A percentile compares a stretch with the other conserved stretches of the same genome.
Evolutionary conservation across 2,113 vertebrate genomes (phyloP).

Genomic region (Chinchilla lanigera): DNA sequence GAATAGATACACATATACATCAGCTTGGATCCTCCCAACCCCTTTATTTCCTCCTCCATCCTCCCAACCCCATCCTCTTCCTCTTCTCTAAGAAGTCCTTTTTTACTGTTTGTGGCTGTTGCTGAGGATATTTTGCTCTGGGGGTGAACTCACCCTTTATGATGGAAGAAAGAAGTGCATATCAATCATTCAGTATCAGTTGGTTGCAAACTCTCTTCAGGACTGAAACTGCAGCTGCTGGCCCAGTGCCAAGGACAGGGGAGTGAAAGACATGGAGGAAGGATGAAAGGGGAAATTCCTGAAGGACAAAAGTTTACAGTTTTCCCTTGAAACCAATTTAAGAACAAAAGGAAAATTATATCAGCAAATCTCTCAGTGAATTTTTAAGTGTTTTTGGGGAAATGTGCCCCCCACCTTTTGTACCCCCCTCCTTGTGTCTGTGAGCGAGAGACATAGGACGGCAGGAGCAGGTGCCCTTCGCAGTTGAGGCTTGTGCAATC

Average conservation of each 20-base stretch:
- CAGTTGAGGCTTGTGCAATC: background rate
- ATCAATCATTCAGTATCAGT: background rate
- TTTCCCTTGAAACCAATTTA: no score
- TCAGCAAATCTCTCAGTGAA: no score
- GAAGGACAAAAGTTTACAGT: no score
- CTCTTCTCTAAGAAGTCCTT: background rate
- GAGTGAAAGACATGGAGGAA: no score
- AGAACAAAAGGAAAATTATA: no score
- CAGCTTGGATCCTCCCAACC: background rate
- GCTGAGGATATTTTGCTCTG: conserved; percentile 11
- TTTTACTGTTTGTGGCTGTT: conserved; percentile 26
- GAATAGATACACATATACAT: background rate
- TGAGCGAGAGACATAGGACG: no score
- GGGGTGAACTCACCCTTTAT: conserved; percentile 23
- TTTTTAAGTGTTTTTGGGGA: no score
- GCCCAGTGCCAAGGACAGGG: background rate
- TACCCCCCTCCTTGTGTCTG: no score
- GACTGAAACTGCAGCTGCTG: background rate
- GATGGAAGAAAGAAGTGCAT: background rate
- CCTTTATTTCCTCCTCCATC: background rate
- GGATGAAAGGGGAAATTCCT: no score
- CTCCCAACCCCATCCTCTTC: no score
- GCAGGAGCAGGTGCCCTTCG: background rate
- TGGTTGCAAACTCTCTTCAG: conserved; percentile 19
- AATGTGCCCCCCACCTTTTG: no score